Conservation (phyloP, 2,888 invertebrate species). For the Drosophila fungiperda region DNA sequence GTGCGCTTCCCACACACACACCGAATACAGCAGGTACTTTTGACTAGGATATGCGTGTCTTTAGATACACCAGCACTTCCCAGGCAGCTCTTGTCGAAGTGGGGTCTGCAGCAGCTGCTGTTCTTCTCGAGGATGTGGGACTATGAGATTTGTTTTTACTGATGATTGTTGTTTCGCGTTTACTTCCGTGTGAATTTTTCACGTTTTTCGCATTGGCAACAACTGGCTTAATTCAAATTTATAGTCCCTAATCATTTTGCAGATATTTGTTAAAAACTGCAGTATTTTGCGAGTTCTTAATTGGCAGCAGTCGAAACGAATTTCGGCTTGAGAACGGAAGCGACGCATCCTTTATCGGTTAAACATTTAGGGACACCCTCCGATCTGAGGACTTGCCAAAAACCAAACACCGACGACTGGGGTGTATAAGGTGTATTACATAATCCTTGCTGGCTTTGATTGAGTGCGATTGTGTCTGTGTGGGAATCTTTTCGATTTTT, state of each 20-base stretch:
- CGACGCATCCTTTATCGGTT: constrained; percentile 44
- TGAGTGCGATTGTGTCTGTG: constrained; percentile 23
- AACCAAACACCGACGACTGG: constrained; percentile 41
- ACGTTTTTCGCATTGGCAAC: constrained; percentile 42
- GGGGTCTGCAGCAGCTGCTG: constrained; percentile 36
- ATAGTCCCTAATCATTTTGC: constrained; percentile 65
- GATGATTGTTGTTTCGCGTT: constrained; percentile 24
- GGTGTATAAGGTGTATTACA: constrained; percentile 74
- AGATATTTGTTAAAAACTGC: constrained; percentile 60
- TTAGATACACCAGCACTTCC: constrained; percentile 26
- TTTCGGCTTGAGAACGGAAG: constrained; percentile 49
- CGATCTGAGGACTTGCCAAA: constrained; percentile 22
- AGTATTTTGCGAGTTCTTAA: constrained; percentile 40
- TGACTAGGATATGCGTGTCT: constrained; percentile 31
- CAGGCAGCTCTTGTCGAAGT: constrained; percentile 29
- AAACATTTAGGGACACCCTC: constrained; percentile 33
- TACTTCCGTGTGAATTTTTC: constrained; percentile 57
- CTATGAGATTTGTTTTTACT: constrained; percentile 42
- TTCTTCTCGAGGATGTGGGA: constrained; percentile 11
- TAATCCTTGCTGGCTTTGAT: constrained; percentile 48
- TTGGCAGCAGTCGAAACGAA: constrained; percentile 49
- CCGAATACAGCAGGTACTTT: constrained; percentile 49
- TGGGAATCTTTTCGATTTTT: constrained; percentile 53
- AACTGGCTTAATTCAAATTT: constrained; percentile 50
- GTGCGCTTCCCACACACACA: constrained; percentile 59